A percentile compares a stretch with the other conserved stretches of the same genome.
These are phyloP conservation scores for Limenitis camilla DNA, from an alignment of 2,888 invertebrate genomes.

Conservation along the genomic window DNA sequence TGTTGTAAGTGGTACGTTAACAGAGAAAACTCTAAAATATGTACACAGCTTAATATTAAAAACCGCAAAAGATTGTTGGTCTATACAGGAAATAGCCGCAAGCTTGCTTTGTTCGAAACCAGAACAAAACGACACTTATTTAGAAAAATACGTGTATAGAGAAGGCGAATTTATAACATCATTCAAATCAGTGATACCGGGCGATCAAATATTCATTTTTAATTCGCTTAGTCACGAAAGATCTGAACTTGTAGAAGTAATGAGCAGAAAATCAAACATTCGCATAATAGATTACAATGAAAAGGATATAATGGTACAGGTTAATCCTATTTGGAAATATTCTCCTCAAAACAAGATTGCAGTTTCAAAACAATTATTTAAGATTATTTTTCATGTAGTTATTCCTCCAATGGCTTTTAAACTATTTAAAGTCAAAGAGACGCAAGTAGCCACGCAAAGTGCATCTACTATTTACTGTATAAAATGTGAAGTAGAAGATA, in stretches of 20 bases:
- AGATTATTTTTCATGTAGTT: constrained; percentile 82
- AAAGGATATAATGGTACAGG: constrained; percentile 64
- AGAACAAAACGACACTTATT: constrained; percentile 78
- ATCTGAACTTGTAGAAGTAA: constrained; percentile 83
- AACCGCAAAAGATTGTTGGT: constrained; percentile 56
- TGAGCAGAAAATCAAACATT: constrained; percentile 80
- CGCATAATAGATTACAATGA: constrained; percentile 80
- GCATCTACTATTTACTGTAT: constrained; percentile 52
- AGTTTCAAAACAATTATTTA: constrained; percentile 67
- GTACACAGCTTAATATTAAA: constrained; percentile 78
- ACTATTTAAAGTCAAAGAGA: constrained; percentile 74
- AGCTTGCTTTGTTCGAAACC: constrained; percentile 81
- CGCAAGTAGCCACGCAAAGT: constrained; percentile 45
- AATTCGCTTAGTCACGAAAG: constrained; percentile 88
- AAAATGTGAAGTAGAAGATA: constrained; percentile 42
- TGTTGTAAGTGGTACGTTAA: constrained; percentile 96
- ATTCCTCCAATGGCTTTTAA: constrained; percentile 85
- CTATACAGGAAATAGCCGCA: constrained; percentile 51
- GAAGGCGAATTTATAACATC: constrained; percentile 56
- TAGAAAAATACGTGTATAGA: constrained; percentile 56
- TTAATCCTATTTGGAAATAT: constrained; percentile 60
- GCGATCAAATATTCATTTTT: constrained; percentile 82
- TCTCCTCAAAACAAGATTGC: constrained; percentile 41
- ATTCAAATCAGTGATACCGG: constrained; percentile 67
- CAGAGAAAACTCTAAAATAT: constrained; percentile 88